Base-by-base conservation (phyloP, 2,113 vertebrate genomes). In the Mugil cephalus region DNA sequence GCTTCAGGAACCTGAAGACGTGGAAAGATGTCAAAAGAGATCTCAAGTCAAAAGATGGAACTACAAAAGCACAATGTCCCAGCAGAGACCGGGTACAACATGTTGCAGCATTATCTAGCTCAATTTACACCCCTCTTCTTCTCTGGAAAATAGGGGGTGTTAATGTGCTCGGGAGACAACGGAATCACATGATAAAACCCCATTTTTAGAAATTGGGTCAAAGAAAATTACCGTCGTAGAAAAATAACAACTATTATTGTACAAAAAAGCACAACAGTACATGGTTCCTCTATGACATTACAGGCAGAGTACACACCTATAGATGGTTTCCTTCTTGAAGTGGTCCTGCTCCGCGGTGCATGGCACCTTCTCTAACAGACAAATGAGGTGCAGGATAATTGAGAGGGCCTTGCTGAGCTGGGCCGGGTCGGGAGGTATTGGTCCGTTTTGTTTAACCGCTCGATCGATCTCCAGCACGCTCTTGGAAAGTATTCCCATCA, bases 381-480 rank as follows among this genome's bases (percentile, higher is more conserved):
- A 99, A 90, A 99, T 95, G 71, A 99, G 95, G 91, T 99, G 98
- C 90, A 99, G 94, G 90, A 99, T 99, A 84, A 99, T 99, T 36
- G 98, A 98, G 69, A 99, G 95, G 0, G 97, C 97, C 90, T 99
- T 99, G 93, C 96, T 98, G 68, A 99, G 93, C 87, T 99, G 98
- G 11, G 95, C 61, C 0, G 96, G 96, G 88, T 99, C 97, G 11
- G 96, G 95, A 15, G 97, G 95, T 30, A 82, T 77, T 58, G 92
- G 95, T 1, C 94, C 94, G 8, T 40, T 94, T 89, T 96, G 96
- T 75, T 94, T 96, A 77, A 98, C 92, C 0, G 97, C 96, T 19
- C 97, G 91, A 65, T 99, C 98, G 61, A 99, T 99, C 93, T 99
- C 98, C 82, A 98, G 91, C 81, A 99, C 98, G 0, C 98, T 99